Percentiles rank a stretch among this genome's conserved stretches.
Evolutionary conservation across 2,888 invertebrate genomes (phyloP).

Genomic region (Acleris sparsana): DNA sequence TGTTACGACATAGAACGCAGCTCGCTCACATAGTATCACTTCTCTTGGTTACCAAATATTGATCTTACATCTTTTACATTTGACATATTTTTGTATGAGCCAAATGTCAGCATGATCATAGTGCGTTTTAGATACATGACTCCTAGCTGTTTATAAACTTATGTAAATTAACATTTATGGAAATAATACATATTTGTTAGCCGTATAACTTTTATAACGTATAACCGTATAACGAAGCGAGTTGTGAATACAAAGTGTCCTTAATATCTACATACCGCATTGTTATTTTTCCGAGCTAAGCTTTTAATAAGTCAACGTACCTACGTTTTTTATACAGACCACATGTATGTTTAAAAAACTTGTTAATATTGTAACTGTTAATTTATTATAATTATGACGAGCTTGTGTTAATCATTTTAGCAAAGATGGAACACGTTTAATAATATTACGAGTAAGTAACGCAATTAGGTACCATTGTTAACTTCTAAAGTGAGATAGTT

Average conservation of each 20-base stretch:
- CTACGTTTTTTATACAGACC: neutral
- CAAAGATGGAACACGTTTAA: too few relatives aligned
- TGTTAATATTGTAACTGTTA: too few relatives aligned
- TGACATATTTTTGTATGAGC: neutral
- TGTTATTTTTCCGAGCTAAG: constrained; percentile 29
- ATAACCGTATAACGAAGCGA: constrained; percentile 38
- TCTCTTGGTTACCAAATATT: too few relatives aligned
- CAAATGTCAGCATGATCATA: neutral
- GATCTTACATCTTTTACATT: too few relatives aligned
- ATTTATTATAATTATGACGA: too few relatives aligned
- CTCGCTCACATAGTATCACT: too few relatives aligned
- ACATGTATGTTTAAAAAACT: neutral
- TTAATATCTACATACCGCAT: constrained; percentile 45
- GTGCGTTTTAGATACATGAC: neutral
- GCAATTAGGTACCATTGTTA: too few relatives aligned
- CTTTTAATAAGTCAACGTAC: constrained; percentile 14
- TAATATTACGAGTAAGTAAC: too few relatives aligned
- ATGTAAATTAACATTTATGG: constrained; percentile 14
- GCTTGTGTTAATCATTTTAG: too few relatives aligned
- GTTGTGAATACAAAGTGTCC: constrained; percentile 45
- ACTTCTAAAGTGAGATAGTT: too few relatives aligned
- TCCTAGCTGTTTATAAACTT: neutral
- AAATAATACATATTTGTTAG: constrained; percentile 40
- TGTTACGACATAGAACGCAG: too few relatives aligned
- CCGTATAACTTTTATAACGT: constrained; percentile 41